Conservation (phyloP, 2,797 vertebrate genomes). For the Tolypeutes matacus region DNA sequence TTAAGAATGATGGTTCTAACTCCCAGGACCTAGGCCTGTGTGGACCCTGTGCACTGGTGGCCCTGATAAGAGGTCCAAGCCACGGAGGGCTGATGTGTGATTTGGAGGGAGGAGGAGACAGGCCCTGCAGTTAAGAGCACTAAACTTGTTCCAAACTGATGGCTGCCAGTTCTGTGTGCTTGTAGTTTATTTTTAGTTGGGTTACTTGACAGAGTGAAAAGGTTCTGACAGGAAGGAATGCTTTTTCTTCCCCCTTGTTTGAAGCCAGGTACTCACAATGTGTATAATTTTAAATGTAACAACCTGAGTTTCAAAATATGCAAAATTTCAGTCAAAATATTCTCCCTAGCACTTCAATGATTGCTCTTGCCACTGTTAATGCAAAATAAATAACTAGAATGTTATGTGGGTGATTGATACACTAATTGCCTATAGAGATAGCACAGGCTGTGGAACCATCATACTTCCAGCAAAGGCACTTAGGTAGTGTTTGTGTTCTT, state of each 20-base stretch:
- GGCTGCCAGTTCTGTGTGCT: conserved; percentile 7
- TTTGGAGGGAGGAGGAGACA: not conserved
- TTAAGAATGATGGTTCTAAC: rapidly evolving
- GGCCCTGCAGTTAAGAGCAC: not conserved
- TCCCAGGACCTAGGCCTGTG: rapidly evolving
- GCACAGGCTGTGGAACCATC: not conserved
- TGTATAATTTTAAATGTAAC: conserved; percentile 78
- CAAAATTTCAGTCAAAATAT: conserved; percentile 68
- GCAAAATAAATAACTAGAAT: not conserved
- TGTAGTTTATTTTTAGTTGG: conserved; percentile 71
- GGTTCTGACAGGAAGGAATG: conserved; percentile 76
- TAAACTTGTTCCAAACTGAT: not conserved
- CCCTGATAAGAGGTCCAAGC: rapidly evolving
- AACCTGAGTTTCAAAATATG: conserved; percentile 78
- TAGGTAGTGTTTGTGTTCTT: not conserved
- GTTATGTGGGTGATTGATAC: rapidly evolving
- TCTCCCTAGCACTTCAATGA: not conserved
- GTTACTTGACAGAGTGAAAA: conserved; percentile 63
- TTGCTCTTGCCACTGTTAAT: not conserved
- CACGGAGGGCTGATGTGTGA: rapidly evolving
- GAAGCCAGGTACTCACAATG: conserved; percentile 64
- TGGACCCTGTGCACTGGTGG: rapidly evolving
- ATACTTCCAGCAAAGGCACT: rapidly evolving
- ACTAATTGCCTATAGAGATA: not conserved
- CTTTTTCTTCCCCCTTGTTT: conserved; percentile 54